Base-by-base conservation (phyloP, 2,888 invertebrate species). In the Phalera bucephala region DNA sequence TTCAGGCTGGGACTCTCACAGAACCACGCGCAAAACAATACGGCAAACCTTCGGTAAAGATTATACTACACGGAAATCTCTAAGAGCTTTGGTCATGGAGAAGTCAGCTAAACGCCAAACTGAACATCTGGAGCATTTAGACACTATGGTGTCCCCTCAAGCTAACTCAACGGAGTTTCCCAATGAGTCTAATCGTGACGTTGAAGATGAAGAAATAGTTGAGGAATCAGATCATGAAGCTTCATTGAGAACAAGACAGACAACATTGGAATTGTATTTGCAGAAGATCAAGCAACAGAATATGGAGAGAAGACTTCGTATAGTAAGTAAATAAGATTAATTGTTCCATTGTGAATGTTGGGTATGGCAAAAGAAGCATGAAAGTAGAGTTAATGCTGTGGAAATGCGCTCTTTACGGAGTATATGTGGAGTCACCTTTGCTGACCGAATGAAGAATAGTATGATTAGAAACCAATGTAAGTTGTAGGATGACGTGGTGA, bases 1-100 rank as follows among this genome's bases (percentile, higher is more conserved):
- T 1, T 87, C 88, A 0, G 82, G 78, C 0, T 88, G 88, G 88
- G 88, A 88, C 29, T 88, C 88, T 0, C 88, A 88, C 45, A 76
- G 86, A 45, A 79, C 76, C 0, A 84, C 86, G 0, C 64, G 83
- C 17, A 81, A 81, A 64, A 88, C 88, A 0, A 35, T 88, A 9
- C 63, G 88, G 14, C 74, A 80, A 46, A 88, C 88, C 1, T 80
- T 83, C 4, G 88, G 88, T 0, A 79, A 72, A 65, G 84, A 85
- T 41, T 80, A 82, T 29, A 79, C 80, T 1, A 72, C 73, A 0
- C 59, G 86, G 4, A 87, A 87, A 48, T 88, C 88, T 2, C 50
- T 88, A 40, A 53, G 88, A 10, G 64, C 88, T 0, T 49, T 87
- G 17, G 86, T 88, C 1, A 80, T 88, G 83, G 86, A 86, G 36